phyloP scores from a whole-genome alignment of 2,888 invertebrate species.

The Rhingia campestris region DNA sequence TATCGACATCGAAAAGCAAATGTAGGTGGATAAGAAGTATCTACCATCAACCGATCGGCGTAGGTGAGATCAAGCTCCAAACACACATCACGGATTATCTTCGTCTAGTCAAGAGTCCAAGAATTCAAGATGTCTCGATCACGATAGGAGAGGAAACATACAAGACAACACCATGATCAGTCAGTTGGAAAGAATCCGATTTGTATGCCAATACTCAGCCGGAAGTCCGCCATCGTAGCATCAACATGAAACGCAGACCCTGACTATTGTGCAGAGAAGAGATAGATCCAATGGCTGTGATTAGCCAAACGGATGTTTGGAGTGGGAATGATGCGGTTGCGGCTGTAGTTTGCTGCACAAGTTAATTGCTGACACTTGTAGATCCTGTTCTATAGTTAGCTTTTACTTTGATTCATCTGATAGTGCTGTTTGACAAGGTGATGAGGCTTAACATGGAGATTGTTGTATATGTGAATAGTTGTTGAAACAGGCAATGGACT shows the following conservation, averaged over 20 bases:
- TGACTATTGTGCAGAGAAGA: conserved; percentile 28
- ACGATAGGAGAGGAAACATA: neutral
- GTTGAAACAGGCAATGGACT: neutral
- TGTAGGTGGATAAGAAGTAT: no score
- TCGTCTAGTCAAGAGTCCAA: conserved; percentile 33
- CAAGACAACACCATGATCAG: conserved; percentile 28
- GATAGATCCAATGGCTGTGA: conserved; percentile 43
- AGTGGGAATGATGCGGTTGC: conserved; percentile 38
- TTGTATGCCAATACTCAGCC: conserved; percentile 27
- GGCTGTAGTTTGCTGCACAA: conserved; percentile 21
- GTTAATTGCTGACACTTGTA: conserved; percentile 62
- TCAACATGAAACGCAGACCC: conserved; percentile 29
- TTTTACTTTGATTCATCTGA: conserved; percentile 22
- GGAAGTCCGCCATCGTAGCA: conserved; percentile 48
- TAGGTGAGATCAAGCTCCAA: conserved; percentile 45
- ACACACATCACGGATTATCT: conserved; percentile 47
- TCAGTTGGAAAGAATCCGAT: conserved; percentile 37
- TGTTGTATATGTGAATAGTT: conserved; percentile 25
- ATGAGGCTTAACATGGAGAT: conserved; percentile 13
- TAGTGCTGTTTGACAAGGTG: conserved; percentile 4
- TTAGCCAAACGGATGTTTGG: conserved; percentile 64
- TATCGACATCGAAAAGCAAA: no score
- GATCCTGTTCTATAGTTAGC: conserved; percentile 61
- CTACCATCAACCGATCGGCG: neutral
- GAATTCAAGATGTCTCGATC: conserved; percentile 46